Percentiles rank a stretch among this genome's conserved stretches.
phyloP scores from a whole-genome alignment of 2,113 vertebrate species.

The Lamprotornis superbus region DNA sequence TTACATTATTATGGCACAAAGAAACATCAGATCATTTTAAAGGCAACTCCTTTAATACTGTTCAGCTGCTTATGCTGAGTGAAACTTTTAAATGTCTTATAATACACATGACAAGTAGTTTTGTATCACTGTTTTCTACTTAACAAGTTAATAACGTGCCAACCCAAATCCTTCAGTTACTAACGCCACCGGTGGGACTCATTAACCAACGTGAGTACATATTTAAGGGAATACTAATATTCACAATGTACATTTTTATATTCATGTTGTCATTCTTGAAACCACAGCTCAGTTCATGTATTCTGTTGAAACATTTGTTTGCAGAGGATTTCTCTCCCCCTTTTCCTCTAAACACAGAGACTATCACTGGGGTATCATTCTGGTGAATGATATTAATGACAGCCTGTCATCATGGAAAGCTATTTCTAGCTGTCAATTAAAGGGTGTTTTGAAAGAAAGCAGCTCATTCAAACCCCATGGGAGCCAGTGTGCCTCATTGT shows the following conservation, averaged over 20 bases:
- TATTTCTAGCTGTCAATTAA: conserved; percentile 55
- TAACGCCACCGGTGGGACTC: conserved; percentile 63
- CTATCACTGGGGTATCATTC: conserved; percentile 7
- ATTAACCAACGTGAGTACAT: conserved; percentile 65
- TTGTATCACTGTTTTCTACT: conserved; percentile 66
- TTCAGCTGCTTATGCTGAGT: conserved; percentile 29
- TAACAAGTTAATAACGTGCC: conserved; percentile 71
- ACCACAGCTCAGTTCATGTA: conserved; percentile 30
- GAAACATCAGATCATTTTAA: not conserved
- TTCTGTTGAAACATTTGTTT: conserved; percentile 54
- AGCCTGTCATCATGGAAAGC: conserved; percentile 55
- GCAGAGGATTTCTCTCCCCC: conserved; percentile 41
- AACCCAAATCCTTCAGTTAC: conserved; percentile 68
- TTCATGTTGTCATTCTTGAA: conserved; percentile 63
- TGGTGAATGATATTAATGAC: conserved; percentile 60
- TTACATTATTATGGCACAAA: not conserved
- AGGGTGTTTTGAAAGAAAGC: conserved; percentile 52
- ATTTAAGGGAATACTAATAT: conserved; percentile 71
- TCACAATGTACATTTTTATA: conserved; percentile 65
- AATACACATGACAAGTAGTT: conserved; percentile 58
- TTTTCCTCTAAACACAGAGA: conserved; percentile 7
- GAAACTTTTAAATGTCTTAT: conserved; percentile 56
- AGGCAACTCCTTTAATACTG: not conserved
- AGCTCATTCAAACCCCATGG: not conserved
- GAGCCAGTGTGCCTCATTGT: conserved; percentile 24